phyloP scores from a whole-genome alignment of 2,797 vertebrate species.

The Myotis findleyi region DNA sequence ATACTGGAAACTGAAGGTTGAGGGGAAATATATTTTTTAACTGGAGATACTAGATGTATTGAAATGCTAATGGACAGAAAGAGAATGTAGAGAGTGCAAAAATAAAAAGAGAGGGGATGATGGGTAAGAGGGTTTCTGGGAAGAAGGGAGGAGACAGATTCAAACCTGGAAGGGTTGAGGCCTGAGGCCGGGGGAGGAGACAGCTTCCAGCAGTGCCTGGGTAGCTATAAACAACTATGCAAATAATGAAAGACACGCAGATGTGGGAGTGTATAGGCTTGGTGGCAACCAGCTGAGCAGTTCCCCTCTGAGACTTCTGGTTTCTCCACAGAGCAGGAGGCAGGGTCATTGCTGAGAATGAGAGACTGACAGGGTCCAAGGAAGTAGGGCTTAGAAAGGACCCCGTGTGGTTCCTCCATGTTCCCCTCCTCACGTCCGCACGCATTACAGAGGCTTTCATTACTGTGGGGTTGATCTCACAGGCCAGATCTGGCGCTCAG shows the following conservation, averaged over 20 bases:
- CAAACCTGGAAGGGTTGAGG: neutral
- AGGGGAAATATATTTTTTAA: neutral
- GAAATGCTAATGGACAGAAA: neutral
- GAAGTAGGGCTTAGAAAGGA: neutral
- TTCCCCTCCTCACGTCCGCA: neutral
- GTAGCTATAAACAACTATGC: neutral
- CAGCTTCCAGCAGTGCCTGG: neutral
- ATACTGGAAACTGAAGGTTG: neutral
- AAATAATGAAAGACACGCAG: no score
- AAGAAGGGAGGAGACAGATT: neutral
- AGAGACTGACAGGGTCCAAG: neutral
- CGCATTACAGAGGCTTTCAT: neutral
- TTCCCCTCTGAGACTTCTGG: neutral
- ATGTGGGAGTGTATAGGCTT: rapidly evolving
- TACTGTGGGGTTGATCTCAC: neutral
- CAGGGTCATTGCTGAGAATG: neutral
- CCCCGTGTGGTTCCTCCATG: neutral
- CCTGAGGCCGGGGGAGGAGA: neutral
- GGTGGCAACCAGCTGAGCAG: neutral
- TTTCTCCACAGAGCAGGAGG: neutral
- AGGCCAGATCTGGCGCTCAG: neutral
- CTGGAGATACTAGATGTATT: neutral
- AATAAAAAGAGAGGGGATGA: neutral
- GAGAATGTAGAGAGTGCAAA: neutral
- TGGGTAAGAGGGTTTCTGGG: neutral